Evolutionary conservation across 2,888 invertebrate species (phyloP), one percentile per base, ranked within the genome.

Genomic region (Limenitis camilla): DNA sequence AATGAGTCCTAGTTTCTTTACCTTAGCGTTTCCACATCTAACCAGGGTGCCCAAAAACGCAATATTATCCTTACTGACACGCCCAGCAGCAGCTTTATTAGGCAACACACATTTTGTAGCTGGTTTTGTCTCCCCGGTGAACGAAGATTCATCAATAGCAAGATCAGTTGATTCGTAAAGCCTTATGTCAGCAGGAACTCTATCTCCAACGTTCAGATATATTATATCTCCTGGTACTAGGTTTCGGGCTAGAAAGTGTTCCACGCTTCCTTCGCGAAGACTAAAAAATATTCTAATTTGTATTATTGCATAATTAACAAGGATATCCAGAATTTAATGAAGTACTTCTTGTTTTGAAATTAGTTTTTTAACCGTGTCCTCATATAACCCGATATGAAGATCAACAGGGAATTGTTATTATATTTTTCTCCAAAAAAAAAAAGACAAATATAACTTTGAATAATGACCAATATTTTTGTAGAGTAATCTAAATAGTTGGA

Each of bases 21-120:
- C n/a, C n/a, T n/a, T 97, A 61, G 98, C 99, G 78, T 94, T 94
- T 6, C 99, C 99, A 75, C 96, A 96, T 42, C 98, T 90, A 8
- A 99, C 97, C 32, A 99, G 88, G 0, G 99, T 99, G 28, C 99
- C 99, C 98, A 99, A 96, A 76, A 98, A 99, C 0, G 96, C 98
- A 55, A 99, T 93, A 76, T 98, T 98, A 49, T 89, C 91, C 78
- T 93, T 94, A 58, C 90, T 91, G 45, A 91, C 91, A 61, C 92
- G 89, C 10, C 91, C 91, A 55, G 91, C 91, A 52, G 91, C 90
- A 8, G 90, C 90, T 59, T 89, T 90, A 31, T 86, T 89, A 56
- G 92, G 93, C 49, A 91, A 76, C 0, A 92, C 92, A 53, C 89
- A 91, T 80, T 97, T 97, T 36, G 88, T 88, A 0, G 95, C 93